These are phyloP conservation scores for Agrilus mali DNA, from an alignment of 2,888 invertebrate genomes.

Conservation along the genomic window DNA sequence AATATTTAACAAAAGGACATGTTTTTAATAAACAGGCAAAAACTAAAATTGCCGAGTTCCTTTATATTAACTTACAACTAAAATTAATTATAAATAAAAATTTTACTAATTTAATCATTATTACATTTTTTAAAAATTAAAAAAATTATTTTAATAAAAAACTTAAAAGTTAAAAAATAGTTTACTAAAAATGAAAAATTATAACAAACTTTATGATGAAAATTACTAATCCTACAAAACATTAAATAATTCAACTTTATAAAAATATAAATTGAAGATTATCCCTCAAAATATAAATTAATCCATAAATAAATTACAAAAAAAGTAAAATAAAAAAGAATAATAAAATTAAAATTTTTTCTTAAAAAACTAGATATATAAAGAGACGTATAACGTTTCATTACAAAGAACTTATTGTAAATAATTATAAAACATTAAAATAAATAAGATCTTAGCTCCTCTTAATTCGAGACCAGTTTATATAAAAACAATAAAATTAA, in stretches of 20 bases:
- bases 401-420: conserved; percentile 47
- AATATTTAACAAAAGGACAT: conserved; percentile 51
- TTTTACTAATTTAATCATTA: conserved; percentile 50
- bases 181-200: conserved; percentile 38
- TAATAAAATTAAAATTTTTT: conserved; percentile 43
- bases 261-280: conserved; percentile 45
- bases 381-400: conserved; percentile 54
- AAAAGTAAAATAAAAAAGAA: conserved; percentile 23
- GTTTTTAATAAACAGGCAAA: conserved; percentile 70
- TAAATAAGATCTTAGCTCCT: conserved; percentile 46
- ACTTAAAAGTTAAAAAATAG: conserved; percentile 31
- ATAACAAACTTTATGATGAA: conserved; percentile 37
- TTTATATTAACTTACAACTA: conserved; percentile 32
- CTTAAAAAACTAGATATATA: conserved; percentile 56
- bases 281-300: conserved; percentile 43
- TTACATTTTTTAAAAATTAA: conserved; percentile 34
- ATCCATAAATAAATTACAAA: conserved; percentile 28
- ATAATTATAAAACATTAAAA: conserved; percentile 49
- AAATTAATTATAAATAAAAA: conserved; percentile 23
- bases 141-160: conserved; percentile 32
- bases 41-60: conserved; percentile 51
- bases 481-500: conserved; percentile 36
- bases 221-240: conserved; percentile 45
- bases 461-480: conserved; percentile 53
- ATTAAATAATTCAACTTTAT: conserved; percentile 33